These are phyloP conservation scores for Turdus rufiventris DNA, from an alignment of 2,113 vertebrate species.

Conservation along the genomic window DNA sequence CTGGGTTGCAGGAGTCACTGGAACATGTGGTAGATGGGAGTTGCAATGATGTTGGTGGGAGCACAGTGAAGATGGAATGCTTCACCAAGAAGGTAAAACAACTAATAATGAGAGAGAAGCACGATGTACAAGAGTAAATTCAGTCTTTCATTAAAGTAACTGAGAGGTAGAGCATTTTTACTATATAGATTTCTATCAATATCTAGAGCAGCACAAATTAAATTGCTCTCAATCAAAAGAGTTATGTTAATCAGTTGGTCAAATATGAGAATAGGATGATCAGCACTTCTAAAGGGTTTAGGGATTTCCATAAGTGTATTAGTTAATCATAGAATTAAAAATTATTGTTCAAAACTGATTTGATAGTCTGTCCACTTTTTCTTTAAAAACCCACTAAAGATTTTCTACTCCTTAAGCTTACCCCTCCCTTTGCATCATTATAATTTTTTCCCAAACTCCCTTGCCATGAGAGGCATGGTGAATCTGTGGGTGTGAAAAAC, in stretches of 20 bases:
- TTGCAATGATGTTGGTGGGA: not conserved
- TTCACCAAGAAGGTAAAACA: not conserved
- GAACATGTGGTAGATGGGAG: not conserved
- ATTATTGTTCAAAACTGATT: not conserved
- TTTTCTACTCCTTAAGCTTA: not conserved
- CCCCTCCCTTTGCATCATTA: not conserved
- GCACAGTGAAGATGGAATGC: not conserved
- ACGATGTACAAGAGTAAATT: not conserved
- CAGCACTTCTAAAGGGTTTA: not conserved
- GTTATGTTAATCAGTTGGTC: not conserved
- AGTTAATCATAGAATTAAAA: not conserved
- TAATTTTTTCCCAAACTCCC: not conserved
- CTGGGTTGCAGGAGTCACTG: not conserved
- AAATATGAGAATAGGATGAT: not conserved
- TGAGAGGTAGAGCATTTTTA: not conserved
- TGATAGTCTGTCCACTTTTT: not conserved
- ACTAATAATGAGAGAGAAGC: not conserved
- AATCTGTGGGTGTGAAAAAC: not conserved
- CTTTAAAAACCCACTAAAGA: not conserved
- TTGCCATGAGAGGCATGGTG: not conserved
- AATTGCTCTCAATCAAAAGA: not conserved
- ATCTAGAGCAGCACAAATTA: not conserved
- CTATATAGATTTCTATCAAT: not conserved
- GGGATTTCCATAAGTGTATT: not conserved
- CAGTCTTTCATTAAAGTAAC: not conserved